Evolutionary conservation across 2,797 vertebrate genomes (phyloP).

Genomic region (Crypturellus tataupa): DNA sequence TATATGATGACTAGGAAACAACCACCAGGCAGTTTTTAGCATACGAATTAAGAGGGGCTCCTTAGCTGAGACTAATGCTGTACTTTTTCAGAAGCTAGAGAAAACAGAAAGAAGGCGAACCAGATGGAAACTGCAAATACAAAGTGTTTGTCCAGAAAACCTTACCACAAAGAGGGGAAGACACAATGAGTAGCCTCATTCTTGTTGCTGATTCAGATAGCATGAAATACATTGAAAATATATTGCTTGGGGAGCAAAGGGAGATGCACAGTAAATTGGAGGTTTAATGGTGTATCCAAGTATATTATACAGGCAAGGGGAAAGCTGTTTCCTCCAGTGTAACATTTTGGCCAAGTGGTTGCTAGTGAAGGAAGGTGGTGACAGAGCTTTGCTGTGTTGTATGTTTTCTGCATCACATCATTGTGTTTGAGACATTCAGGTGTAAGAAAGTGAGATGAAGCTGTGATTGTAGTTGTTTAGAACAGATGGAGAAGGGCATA

Average conservation of each 20-base stretch:
- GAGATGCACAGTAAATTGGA: too few relatives aligned
- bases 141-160: background rate
- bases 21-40: accelerated
- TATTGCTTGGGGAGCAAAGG: background rate
- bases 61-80: background rate
- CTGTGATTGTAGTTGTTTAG: background rate
- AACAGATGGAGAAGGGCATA: background rate
- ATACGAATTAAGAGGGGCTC: background rate
- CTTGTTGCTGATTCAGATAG: background rate
- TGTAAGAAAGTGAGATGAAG: background rate
- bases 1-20: background rate
- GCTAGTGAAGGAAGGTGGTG: background rate
- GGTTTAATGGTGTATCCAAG: background rate
- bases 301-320: background rate
- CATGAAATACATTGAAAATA: background rate
- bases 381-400: background rate
- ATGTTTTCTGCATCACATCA: background rate
- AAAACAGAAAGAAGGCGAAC: background rate
- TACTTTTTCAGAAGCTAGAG: background rate
- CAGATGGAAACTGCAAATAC: background rate
- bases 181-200: accelerated
- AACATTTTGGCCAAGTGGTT: background rate
- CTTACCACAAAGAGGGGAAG: background rate
- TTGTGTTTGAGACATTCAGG: background rate
- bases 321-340: background rate